A percentile compares a stretch with the other conserved stretches of the same genome.
These are phyloP conservation scores for Serripes groenlandicus DNA, from an alignment of 2,888 invertebrate genomes.

Conservation along the genomic window DNA sequence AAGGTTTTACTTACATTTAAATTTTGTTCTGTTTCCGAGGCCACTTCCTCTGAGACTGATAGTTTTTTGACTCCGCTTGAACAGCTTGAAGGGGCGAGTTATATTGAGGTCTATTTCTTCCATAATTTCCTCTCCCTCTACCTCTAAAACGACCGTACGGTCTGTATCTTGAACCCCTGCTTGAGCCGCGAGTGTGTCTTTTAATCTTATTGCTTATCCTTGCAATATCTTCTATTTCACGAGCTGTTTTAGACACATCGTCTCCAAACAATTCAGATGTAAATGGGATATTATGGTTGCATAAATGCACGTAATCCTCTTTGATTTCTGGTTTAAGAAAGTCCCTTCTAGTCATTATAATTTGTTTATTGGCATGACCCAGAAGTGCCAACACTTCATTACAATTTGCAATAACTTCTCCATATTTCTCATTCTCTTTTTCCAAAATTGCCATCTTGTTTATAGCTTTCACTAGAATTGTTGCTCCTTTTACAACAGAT, in stretches of 20 bases:
- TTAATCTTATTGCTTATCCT: neutral
- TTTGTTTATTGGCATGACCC: slow-evolving; percentile 10
- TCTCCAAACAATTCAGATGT: slow-evolving; percentile 42
- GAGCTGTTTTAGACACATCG: slow-evolving; percentile 12
- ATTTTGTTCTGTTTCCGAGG: too few relatives aligned
- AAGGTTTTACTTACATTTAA: too few relatives aligned
- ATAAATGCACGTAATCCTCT: neutral
- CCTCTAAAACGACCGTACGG: neutral
- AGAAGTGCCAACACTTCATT: slow-evolving; percentile 6
- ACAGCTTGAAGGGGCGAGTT: too few relatives aligned
- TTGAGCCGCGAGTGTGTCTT: too few relatives aligned
- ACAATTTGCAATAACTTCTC: neutral
- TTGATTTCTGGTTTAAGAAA: slow-evolving; percentile 1
- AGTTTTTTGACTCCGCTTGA: too few relatives aligned
- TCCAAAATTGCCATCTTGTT: neutral
- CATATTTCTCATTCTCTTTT: slow-evolving; percentile 5
- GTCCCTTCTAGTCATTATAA: slow-evolving; percentile 15
- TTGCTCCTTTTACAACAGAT: neutral
- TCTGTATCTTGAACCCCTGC: neutral
- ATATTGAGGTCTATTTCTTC: slow-evolving; percentile 3
- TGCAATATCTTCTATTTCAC: slow-evolving; percentile 31
- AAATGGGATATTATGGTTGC: neutral
- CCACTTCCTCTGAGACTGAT: too few relatives aligned
- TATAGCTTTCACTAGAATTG: too few relatives aligned
- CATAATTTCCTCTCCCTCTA: neutral